Evolutionary conservation across 2,888 invertebrate genomes (phyloP), one percentile per base, ranked within the genome.

Genomic region (Pinctada fucata): DNA sequence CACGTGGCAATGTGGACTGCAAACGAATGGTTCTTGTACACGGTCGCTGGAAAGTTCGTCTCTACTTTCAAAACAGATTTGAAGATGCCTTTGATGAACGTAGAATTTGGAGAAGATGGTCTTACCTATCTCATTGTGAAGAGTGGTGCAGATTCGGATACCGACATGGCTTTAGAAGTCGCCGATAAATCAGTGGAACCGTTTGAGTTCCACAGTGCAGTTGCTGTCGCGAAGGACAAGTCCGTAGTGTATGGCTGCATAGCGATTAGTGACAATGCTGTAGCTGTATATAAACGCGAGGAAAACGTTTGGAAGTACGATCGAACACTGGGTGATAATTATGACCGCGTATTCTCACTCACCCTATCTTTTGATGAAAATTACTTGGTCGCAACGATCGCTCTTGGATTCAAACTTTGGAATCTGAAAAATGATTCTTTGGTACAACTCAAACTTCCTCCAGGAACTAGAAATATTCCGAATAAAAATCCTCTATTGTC

Each of bases 401-500:
- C 91, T 0, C 84, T 87, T 8, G 93, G 92, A 3, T 93, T 91
- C 86, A 91, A 91, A 84, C 83, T 93, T 3, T 94, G 93, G 93
- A 90, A 92, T 79, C 83, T 93, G 52, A 86, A 86, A 51, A 88
- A 88, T 2, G 90, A 90, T 72, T 86, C 90, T 13, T 75, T 88
- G 78, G 82, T 89, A n/a, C 84, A 88, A 16, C 83, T 91, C 16
- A 88, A 89, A 49, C 83, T 92, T 16, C 92, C 92, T 0, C 86
- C 88, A 31, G 97, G 97, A 0, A 96, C 97, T 3, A 94, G 98
- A 68, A 99, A 99, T 90, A 98, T 99, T 73, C 97, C 97, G 2
- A 97, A 97, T 13, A 96, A 96, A 92, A 96, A 98, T 94, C 95
- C 97, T 88, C 95, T 96, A 84, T 97, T 97, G 0, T 98, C 97